Evolutionary conservation across 2,888 invertebrate genomes (phyloP).

Genomic region (Orchesella flavescens): DNA sequence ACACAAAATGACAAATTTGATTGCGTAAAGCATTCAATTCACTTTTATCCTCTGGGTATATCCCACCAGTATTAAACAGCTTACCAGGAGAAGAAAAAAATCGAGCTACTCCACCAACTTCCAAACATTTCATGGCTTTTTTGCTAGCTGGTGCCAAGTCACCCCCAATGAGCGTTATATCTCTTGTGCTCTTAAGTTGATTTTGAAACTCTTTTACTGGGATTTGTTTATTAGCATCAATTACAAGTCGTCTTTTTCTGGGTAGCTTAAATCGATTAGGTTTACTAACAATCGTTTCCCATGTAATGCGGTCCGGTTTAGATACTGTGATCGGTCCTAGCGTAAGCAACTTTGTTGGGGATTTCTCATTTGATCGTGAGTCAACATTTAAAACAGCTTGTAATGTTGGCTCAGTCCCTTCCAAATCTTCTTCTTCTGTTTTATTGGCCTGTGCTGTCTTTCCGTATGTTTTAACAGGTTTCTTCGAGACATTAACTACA

Average conservation of each 20-base stretch:
- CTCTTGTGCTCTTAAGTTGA: constrained; percentile 66
- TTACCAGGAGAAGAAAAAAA: constrained; percentile 70
- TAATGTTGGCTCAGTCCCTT: too few relatives aligned
- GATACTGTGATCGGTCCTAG: not conserved
- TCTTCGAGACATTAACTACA: too few relatives aligned
- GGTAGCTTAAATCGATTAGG: not conserved
- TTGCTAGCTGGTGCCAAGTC: constrained; percentile 69
- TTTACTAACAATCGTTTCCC: too few relatives aligned
- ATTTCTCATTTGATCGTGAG: not conserved
- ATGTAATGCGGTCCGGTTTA: not conserved
- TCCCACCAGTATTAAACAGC: too few relatives aligned
- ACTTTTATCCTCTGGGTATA: constrained; percentile 1
- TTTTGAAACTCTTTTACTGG: constrained; percentile 65
- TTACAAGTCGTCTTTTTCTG: constrained; percentile 59
- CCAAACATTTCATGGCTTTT: constrained; percentile 66
- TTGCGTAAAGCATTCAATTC: not conserved
- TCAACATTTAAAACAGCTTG: too few relatives aligned
- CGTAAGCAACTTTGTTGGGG: not conserved
- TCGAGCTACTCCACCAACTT: constrained; percentile 65
- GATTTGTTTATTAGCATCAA: constrained; percentile 66
- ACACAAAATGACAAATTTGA: not conserved
- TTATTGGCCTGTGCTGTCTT: not conserved
- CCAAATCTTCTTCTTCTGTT: too few relatives aligned
- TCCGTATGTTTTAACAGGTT: not conserved
- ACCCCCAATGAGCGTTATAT: constrained; percentile 59